phyloP scores from a whole-genome alignment of 2,797 vertebrate genomes.

The Semaprochilodus insignis region DNA sequence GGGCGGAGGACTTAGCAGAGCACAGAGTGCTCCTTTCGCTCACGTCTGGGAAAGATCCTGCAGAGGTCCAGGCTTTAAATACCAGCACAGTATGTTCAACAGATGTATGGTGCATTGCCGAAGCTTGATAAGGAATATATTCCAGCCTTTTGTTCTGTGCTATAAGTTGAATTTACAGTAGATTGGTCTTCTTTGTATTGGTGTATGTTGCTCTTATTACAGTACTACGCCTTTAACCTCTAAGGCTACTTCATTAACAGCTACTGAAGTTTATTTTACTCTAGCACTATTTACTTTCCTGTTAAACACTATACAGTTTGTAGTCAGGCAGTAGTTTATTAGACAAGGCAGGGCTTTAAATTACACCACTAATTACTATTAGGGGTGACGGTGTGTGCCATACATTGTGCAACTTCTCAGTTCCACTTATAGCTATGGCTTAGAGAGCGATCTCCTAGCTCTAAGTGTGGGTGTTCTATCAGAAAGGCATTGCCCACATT shows the following conservation, averaged over 20 bases:
- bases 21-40: constrained; percentile 52
- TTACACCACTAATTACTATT: background rate
- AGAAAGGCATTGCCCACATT: background rate
- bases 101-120: background rate
- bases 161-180: too few species aligned
- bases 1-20: constrained; percentile 36
- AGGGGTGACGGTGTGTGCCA: background rate
- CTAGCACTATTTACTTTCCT: background rate
- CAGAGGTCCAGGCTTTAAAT: constrained; percentile 3
- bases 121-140: background rate
- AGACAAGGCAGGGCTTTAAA: background rate
- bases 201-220: background rate
- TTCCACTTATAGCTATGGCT: background rate
- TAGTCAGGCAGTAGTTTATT: background rate
- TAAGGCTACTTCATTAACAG: background rate
- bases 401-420: background rate
- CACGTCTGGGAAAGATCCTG: background rate
- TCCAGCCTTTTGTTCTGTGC: background rate
- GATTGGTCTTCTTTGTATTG: background rate
- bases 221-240: background rate
- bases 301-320: background rate
- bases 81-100: background rate
- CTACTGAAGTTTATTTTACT: background rate
- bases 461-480: background rate
- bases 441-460: background rate